Conservation (phyloP, 1,140 invertebrate species). For the Parapsyche elsis region DNA sequence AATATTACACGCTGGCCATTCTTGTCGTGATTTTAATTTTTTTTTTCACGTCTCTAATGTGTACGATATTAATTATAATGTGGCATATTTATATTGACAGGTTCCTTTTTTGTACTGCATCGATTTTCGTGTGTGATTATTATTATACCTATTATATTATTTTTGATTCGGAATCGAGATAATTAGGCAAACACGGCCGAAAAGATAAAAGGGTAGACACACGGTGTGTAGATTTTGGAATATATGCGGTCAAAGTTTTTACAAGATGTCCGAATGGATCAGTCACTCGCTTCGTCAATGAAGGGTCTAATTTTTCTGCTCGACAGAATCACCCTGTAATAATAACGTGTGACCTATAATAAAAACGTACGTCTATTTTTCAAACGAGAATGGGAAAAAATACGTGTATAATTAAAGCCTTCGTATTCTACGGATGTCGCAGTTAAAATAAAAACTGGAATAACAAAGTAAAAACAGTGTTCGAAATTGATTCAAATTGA, state of each 20-base stretch:
- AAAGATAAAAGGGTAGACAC: slow-evolving; percentile 25
- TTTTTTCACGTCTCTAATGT: slow-evolving; percentile 17
- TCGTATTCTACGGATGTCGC: no score
- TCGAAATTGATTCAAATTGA: background rate
- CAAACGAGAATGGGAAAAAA: no score
- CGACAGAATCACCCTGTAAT: background rate
- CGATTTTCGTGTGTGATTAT: background rate
- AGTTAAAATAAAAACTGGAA: no score
- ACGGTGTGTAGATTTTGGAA: background rate
- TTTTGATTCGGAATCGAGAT: slow-evolving; percentile 34
- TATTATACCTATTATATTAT: slow-evolving; percentile 11
- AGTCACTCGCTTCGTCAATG: slow-evolving; percentile 37
- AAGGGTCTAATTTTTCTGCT: slow-evolving; percentile 41
- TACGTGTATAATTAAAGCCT: no score
- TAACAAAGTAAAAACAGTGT: background rate
- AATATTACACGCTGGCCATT: background rate
- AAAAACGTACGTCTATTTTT: no score
- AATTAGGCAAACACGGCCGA: slow-evolving; percentile 22
- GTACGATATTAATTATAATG: slow-evolving; percentile 24
- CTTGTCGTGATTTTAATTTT: background rate
- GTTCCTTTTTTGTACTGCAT: slow-evolving; percentile 5
- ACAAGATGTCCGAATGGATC: slow-evolving; percentile 20
- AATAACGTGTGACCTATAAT: no score
- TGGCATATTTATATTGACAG: slow-evolving; percentile 33
- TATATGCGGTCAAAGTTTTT: slow-evolving; percentile 20